Base-by-base conservation (phyloP, 2,888 invertebrate genomes). In the Synergus japonicus region DNA sequence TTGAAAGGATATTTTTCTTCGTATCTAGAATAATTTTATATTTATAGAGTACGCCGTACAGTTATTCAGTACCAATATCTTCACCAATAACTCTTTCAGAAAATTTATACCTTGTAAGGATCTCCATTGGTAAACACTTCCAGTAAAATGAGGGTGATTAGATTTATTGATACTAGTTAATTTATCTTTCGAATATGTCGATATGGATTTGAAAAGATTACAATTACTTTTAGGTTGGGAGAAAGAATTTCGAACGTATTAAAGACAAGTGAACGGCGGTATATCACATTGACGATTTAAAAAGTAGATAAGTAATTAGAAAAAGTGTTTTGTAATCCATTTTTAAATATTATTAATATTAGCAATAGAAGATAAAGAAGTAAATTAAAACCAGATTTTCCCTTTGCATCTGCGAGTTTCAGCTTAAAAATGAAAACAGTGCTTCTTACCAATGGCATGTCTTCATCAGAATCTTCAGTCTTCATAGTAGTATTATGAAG, bases 391-490 rank as follows among this genome's bases (percentile, higher is more conserved):
- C 60, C 60, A 60, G 29, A 54, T 54, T n/a, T 54, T 4, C 15
- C 54, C 54, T 8, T 54, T 54, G 8, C 12, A 7, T 2, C 54
- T 54, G 54, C n/a, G n/a, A 54, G 15, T 54, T 54, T 22, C 2
- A 22, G 4, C 0, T 22, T 8, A 60, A 60, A 60, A 60, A 60
- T 60, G 8, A 60, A 18, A 60, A 60, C 76, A 78, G 60, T 65
- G 44, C 37, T 66, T 87, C 80, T 65, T 93, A 96, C 96, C 94
- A 97, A 92, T 85, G 97, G 96, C 76, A 94, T 90, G 91, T 97
- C 96, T 90, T 96, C 96, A 84, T 96, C 96, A 83, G 95, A 95
- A 1, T 85, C 83, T 76, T 92, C 92, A 73, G 91, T 89, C 86
- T 92, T 92, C n/a, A 92, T 7, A 43, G 92, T 92, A 3, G 92